A percentile compares a stretch with the other conserved stretches of the same genome.
Conservation (phyloP, 2,888 invertebrate species). For the Stenurella melanura region DNA sequence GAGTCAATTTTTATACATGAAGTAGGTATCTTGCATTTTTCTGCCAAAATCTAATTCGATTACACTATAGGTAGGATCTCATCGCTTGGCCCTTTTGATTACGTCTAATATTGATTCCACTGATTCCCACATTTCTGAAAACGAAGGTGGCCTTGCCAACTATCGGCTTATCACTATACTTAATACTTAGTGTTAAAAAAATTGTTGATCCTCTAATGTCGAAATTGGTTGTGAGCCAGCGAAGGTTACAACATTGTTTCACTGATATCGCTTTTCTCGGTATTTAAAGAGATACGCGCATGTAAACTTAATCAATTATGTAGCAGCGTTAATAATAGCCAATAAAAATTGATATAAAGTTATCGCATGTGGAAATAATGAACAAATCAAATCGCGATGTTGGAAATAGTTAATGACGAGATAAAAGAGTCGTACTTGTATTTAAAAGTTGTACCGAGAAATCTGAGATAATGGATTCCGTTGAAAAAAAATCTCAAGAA, state of each 20-base stretch:
- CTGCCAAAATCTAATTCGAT: too few species aligned
- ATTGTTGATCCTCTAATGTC: too few species aligned
- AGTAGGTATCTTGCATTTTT: too few species aligned
- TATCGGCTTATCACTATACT: too few species aligned
- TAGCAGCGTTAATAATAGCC: background rate
- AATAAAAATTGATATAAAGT: background rate
- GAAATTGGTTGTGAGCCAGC: too few species aligned
- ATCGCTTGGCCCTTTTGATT: too few species aligned
- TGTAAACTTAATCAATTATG: constrained; percentile 3
- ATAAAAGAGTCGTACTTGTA: constrained; percentile 15
- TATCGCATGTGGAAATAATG: background rate
- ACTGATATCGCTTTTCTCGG: background rate
- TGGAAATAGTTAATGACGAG: constrained; percentile 9
- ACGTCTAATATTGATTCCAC: too few species aligned
- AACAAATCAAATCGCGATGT: background rate
- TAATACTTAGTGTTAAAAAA: too few species aligned
- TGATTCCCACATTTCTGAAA: too few species aligned
- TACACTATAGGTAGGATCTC: too few species aligned
- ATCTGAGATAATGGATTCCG: constrained; percentile 57
- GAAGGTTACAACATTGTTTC: background rate
- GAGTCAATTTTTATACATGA: too few species aligned
- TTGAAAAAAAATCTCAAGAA: constrained; percentile 56
- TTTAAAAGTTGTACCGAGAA: constrained; percentile 51
- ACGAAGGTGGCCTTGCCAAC: too few species aligned
- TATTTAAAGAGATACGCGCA: background rate